Conservation (phyloP, 30 jellyfish, hydroid and myxozoan genomes). For the Turritopsis rubra region DNA sequence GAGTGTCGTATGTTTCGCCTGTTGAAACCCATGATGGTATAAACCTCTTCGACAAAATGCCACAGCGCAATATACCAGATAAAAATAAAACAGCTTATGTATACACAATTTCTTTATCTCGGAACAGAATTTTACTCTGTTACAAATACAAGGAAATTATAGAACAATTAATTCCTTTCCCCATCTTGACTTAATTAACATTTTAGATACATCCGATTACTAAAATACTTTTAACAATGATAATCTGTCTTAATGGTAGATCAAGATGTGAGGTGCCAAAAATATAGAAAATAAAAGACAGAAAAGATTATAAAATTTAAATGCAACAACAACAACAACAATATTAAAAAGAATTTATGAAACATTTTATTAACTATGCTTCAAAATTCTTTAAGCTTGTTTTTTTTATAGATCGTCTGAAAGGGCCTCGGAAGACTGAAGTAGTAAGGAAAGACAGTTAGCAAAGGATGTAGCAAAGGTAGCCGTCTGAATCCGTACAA, state of each 20-base stretch:
- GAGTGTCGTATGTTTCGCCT: background rate
- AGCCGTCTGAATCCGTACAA: too few relatives aligned
- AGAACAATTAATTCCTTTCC: background rate
- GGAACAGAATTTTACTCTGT: background rate
- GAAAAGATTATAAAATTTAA: too few relatives aligned
- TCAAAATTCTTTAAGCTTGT: too few relatives aligned
- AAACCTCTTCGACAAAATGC: background rate
- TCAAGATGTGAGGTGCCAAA: background rate
- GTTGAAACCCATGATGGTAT: background rate
- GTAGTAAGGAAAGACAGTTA: too few relatives aligned
- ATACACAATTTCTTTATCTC: background rate
- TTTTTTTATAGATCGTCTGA: too few relatives aligned
- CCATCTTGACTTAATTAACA: background rate
- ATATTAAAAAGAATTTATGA: too few relatives aligned
- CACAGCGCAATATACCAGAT: background rate
- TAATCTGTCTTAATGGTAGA: background rate
- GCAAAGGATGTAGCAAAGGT: too few relatives aligned
- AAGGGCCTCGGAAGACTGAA: too few relatives aligned
- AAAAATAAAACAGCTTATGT: background rate
- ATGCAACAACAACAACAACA: too few relatives aligned
- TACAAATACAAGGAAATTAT: background rate
- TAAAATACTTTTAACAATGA: background rate
- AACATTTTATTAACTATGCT: too few relatives aligned
- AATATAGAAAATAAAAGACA: background rate
- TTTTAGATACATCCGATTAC: background rate